Evolutionary conservation across 2,797 vertebrate species (phyloP).

Genomic region (Dermochelys coriacea): DNA sequence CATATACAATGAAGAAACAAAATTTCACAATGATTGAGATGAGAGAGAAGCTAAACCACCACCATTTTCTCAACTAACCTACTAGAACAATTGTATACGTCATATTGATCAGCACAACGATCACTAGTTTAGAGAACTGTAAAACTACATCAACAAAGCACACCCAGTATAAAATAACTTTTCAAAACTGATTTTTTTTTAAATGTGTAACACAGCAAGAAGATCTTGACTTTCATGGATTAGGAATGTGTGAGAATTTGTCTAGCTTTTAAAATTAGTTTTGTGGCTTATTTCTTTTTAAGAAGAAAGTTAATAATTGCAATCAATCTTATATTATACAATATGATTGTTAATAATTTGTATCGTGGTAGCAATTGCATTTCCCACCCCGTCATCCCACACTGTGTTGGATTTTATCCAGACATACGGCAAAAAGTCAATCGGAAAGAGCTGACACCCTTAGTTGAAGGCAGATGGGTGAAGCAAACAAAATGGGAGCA

Average conservation of each 20-base stretch:
- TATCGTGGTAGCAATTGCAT: neutral
- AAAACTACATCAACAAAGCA: neutral
- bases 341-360: neutral
- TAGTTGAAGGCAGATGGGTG: neutral
- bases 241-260: neutral
- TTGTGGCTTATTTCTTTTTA: neutral
- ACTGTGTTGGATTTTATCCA: neutral
- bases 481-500: neutral
- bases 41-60: rapidly evolving
- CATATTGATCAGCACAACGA: neutral
- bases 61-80: neutral
- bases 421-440: neutral
- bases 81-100: neutral
- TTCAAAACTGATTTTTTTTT: neutral
- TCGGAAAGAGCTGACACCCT: neutral
- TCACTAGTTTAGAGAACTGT: neutral
- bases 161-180: neutral
- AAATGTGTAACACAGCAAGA: neutral
- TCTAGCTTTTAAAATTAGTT: neutral
- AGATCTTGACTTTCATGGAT: neutral
- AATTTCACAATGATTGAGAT: no score
- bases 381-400: neutral
- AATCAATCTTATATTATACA: neutral
- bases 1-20: neutral
- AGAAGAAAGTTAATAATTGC: neutral